Evolutionary conservation across 2,888 invertebrate genomes (phyloP).

Genomic region (Mythimna ferrago): DNA sequence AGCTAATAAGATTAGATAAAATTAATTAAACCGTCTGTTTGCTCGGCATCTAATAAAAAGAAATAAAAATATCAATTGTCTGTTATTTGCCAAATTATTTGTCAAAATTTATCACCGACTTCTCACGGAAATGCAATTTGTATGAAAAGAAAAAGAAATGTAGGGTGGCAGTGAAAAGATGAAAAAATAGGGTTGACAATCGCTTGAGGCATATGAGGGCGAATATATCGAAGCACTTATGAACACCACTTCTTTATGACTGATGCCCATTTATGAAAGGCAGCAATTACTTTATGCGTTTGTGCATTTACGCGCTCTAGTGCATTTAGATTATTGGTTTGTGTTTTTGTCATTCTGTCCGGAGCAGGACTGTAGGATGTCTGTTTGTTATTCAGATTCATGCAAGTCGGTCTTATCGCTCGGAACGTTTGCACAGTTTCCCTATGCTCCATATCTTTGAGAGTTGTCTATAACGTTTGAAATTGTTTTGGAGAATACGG

Average conservation of each 20-base stretch:
- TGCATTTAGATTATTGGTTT: slow-evolving; percentile 70
- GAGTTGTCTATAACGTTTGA: slow-evolving; percentile 77
- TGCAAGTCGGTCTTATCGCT: slow-evolving; percentile 85
- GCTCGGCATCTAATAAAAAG: background rate
- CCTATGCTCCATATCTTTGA: slow-evolving; percentile 80
- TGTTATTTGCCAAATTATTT: background rate
- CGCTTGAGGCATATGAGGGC: slow-evolving; percentile 73
- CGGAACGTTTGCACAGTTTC: slow-evolving; percentile 82
- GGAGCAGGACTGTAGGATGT: slow-evolving; percentile 63
- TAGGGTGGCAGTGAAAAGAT: background rate
- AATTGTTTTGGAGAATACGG: slow-evolving; percentile 70
- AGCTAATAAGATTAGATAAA: background rate
- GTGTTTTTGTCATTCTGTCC: slow-evolving; percentile 80
- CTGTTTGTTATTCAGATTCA: slow-evolving; percentile 84
- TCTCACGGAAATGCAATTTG: slow-evolving; percentile 69
- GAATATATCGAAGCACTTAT: slow-evolving; percentile 75
- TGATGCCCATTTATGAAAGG: slow-evolving; percentile 80
- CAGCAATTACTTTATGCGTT: slow-evolving; percentile 76
- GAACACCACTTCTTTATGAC: slow-evolving; percentile 77
- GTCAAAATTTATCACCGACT: slow-evolving; percentile 13
- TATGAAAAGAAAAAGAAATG: slow-evolving; percentile 52
- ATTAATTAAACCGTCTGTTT: background rate
- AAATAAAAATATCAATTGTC: background rate
- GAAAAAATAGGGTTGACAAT: slow-evolving; percentile 78
- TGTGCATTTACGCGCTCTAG: slow-evolving; percentile 67